Base-by-base conservation (phyloP, 2,797 vertebrate species). In the Megaceryle alcyon region DNA sequence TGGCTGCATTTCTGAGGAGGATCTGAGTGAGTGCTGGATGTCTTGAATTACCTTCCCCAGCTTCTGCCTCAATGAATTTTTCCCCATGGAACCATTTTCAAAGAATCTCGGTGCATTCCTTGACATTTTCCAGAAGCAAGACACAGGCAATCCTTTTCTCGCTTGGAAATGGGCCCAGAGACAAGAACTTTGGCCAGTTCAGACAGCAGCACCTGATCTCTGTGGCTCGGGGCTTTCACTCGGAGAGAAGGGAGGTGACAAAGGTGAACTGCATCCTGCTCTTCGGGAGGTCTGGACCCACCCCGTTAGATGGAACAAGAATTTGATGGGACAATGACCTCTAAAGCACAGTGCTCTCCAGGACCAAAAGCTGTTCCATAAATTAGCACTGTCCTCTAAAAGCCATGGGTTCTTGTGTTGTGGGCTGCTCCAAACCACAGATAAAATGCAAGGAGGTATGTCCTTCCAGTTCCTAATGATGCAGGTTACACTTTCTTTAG, bases 71-170 rank as follows among this genome's bases (percentile, higher is more conserved):
- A 9, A 11, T 23, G 28, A 18, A 8, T 44, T 86, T 57, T 57
- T 28, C 37, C 77, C 49, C 0, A 0, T 2, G 2, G 63, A 44
- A 22, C 14, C 20, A 9, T 64, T 44, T 65, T 31, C 2, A 4
- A 53, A 19, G 44, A 11, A 11, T 46, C 39, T 8, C 19, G 31
- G 29, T 54, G 53, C 29, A 7, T 31, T 54, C 53, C 53, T 54
- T 33, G 69, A 20, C 13, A 5, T 59, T 53, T 75, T 39, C 61
- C 70, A 66, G 69, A 29, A 73, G 60, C 29, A 13, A 80, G 69
- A 60, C 37, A 19, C 12, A 20, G 28, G 10, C 13, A 13, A 19
- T 54, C 28, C 12, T 61, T 26, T 53, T 31, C 56, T 31, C 25
- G 2, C 26, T 26, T 28, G 44, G 85, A 57, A n/a, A 31, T 2